A percentile compares a stretch with the other conserved stretches of the same genome.
Evolutionary conservation across 2,113 vertebrate genomes (phyloP).

Genomic region (Pavo muticus): DNA sequence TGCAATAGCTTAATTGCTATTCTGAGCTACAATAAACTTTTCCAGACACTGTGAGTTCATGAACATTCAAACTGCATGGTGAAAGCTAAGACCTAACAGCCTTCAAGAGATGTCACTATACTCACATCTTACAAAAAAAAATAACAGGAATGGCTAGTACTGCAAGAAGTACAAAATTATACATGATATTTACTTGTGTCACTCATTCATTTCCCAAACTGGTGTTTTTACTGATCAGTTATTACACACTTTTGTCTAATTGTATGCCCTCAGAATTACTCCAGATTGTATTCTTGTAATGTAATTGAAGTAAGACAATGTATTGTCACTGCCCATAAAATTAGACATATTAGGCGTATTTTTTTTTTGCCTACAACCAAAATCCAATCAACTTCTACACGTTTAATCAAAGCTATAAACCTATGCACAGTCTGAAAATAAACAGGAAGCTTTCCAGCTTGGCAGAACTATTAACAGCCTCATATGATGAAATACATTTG

Average conservation of each 20-base stretch:
- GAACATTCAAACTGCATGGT: neutral
- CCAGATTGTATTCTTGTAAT: neutral
- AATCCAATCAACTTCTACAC: neutral
- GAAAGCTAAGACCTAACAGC: neutral
- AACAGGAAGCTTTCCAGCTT: neutral
- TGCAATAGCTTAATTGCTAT: neutral
- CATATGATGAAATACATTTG: neutral
- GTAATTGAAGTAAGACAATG: neutral
- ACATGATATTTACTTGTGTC: neutral
- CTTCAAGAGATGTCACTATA: neutral
- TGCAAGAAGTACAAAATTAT: neutral
- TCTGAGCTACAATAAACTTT: neutral
- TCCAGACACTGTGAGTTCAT: neutral
- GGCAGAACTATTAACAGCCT: neutral
- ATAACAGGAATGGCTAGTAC: neutral
- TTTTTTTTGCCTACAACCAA: neutral
- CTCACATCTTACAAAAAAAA: neutral
- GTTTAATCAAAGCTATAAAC: slow-evolving; percentile 6
- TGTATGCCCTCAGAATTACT: neutral
- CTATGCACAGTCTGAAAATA: neutral
- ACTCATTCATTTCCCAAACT: neutral
- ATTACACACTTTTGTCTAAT: neutral
- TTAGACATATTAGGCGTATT: neutral
- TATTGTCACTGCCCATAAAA: neutral
- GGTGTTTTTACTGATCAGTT: neutral